Conservation (phyloP, 2,888 invertebrate species). For the Argyra leucocephala region DNA sequence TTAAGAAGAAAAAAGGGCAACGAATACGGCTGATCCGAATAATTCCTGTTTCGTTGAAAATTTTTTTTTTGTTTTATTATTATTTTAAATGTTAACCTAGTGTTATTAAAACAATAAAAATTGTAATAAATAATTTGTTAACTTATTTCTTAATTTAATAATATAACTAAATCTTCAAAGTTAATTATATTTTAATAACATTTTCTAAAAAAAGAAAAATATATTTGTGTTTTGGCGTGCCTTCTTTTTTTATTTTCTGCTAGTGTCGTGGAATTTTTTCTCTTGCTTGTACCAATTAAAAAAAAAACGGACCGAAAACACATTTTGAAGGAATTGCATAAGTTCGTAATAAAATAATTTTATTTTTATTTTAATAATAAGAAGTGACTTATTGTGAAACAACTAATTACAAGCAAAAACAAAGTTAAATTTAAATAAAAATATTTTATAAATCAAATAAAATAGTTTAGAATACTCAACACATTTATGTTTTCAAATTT, state of each 20-base stretch:
- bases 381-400: no score
- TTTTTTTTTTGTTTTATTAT: conserved; percentile 2
- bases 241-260: background rate
- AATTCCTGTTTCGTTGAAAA: background rate
- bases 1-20: background rate
- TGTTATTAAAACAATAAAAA: conserved; percentile 4
- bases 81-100: background rate
- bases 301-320: background rate
- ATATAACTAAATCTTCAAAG: no score
- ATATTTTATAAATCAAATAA: background rate
- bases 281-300: background rate
- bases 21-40: background rate
- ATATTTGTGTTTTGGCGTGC: background rate
- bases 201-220: background rate
- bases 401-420: no score
- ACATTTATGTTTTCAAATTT: conserved; percentile 39
- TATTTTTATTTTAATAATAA: no score
- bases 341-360: background rate
- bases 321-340: background rate
- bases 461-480: background rate
- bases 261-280: background rate
- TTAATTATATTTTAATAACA: no score
- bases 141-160: background rate
- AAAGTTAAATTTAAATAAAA: no score
- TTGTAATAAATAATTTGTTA: background rate